phyloP scores from a whole-genome alignment of 1,140 invertebrate species.

The Drosophila santomea region DNA sequence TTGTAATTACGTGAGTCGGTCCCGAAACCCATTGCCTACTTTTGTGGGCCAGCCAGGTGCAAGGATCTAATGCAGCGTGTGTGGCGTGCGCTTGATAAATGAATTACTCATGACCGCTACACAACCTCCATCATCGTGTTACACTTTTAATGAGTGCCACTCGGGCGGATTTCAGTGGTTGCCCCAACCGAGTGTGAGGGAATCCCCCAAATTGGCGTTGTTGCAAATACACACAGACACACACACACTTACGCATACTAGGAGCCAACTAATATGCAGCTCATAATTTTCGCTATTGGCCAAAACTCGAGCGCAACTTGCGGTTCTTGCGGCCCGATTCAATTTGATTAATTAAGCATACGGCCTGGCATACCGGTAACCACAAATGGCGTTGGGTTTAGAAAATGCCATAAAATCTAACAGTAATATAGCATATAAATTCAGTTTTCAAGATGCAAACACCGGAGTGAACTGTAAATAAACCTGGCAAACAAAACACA shows the following conservation, averaged over 20 bases:
- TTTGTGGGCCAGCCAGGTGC: conserved; percentile 43
- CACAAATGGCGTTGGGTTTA: conserved; percentile 13
- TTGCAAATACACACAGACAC: conserved; percentile 9
- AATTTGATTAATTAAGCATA: conserved; percentile 64
- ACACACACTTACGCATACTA: too few relatives aligned
- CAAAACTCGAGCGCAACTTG: conserved; percentile 44
- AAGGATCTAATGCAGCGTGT: conserved; percentile 40
- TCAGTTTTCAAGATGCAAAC: conserved; percentile 34
- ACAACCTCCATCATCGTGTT: conserved; percentile 51
- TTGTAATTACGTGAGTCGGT: conserved; percentile 71
- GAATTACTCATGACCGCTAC: conserved; percentile 70
- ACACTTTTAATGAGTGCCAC: conserved; percentile 76
- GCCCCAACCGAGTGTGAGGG: not conserved
- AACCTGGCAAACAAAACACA: conserved; percentile 41
- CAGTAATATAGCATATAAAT: conserved; percentile 17
- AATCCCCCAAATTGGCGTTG: conserved; percentile 44
- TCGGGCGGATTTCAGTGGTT: conserved; percentile 57
- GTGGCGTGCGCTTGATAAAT: conserved; percentile 61
- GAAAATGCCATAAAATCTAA: conserved; percentile 11
- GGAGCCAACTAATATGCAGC: conserved; percentile 49
- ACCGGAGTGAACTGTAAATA: conserved; percentile 36
- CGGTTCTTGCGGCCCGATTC: conserved; percentile 54
- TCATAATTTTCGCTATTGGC: conserved; percentile 41
- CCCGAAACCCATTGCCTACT: conserved; percentile 42
- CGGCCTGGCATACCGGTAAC: conserved; percentile 17